These are phyloP conservation scores for Bucorvus abyssinicus DNA, from an alignment of 2,797 vertebrate species.

Conservation along the genomic window DNA sequence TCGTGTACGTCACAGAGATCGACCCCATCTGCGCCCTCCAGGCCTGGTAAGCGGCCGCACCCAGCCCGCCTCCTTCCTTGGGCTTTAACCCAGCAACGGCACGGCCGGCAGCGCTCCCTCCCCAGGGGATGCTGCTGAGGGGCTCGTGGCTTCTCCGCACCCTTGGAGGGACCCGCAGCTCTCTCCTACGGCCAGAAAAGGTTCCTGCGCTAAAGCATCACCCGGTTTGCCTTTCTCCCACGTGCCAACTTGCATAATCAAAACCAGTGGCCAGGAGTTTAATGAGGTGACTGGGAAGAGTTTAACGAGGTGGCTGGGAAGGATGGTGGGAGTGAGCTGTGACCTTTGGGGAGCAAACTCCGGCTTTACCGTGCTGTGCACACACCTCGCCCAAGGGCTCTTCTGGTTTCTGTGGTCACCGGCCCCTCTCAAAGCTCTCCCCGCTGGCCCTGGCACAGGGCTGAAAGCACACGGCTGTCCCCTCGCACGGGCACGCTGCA, in stretches of 20 bases:
- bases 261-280: background rate
- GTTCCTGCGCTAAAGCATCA: background rate
- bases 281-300: fast-evolving
- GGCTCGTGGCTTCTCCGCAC: background rate
- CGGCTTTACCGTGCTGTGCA: background rate
- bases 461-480: background rate
- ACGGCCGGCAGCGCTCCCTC: background rate
- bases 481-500: background rate
- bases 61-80: background rate
- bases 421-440: background rate
- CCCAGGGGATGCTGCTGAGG: background rate
- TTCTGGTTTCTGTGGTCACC: background rate
- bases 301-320: background rate
- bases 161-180: background rate
- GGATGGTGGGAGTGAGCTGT: background rate
- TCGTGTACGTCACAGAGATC: conserved; percentile 96
- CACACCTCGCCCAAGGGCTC: fast-evolving
- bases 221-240: background rate
- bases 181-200: fast-evolving
- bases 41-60: conserved; percentile 83
- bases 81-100: background rate
- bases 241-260: background rate
- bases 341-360: background rate
- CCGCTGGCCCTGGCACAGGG: background rate
- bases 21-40: conserved; percentile 97